Percentiles rank a stretch among this genome's conserved stretches.
Evolutionary conservation across 2,113 vertebrate species (phyloP).

Genomic region (Datnioides undecimradiatus): DNA sequence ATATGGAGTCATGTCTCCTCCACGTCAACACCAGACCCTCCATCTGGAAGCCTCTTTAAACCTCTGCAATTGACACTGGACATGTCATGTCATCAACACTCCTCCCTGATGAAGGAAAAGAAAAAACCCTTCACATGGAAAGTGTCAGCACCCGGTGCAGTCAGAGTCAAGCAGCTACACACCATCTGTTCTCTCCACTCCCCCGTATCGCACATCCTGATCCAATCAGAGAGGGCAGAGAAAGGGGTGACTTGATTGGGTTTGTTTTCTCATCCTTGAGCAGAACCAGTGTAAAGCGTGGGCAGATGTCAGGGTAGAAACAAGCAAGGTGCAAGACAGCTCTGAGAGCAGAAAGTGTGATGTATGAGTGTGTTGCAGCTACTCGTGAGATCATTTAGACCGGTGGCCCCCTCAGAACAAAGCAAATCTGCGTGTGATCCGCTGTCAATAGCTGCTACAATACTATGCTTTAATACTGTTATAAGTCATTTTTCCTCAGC

Average conservation of each 20-base stretch:
- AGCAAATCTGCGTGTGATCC: background rate
- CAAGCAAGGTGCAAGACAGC: background rate
- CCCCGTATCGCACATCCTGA: conserved; percentile 15
- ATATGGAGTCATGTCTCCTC: conserved; percentile 64
- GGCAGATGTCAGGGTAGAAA: conserved; percentile 8
- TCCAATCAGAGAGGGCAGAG: conserved; percentile 9
- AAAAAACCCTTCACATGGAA: conserved; percentile 39
- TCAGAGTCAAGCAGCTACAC: conserved; percentile 25
- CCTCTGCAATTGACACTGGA: conserved; percentile 26
- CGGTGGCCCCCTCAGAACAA: background rate
- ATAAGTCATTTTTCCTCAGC: too few species aligned
- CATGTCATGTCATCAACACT: conserved; percentile 59
- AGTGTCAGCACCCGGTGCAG: conserved; percentile 29
- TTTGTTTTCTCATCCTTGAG: conserved; percentile 47
- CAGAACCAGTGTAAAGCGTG: conserved; percentile 3
- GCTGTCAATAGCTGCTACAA: too few species aligned
- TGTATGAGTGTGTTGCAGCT: too few species aligned
- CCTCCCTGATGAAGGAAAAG: conserved; percentile 16
- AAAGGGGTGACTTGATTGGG: conserved; percentile 2
- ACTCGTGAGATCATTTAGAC: too few species aligned
- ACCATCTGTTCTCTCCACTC: conserved; percentile 57
- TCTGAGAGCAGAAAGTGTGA: background rate
- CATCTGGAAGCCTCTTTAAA: conserved; percentile 64
- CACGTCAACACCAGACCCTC: conserved; percentile 62
- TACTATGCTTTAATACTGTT: too few species aligned